Percentiles rank a stretch among this genome's conserved stretches.
phyloP scores from a whole-genome alignment of 2,888 invertebrate species.

The Hedya salicella region DNA sequence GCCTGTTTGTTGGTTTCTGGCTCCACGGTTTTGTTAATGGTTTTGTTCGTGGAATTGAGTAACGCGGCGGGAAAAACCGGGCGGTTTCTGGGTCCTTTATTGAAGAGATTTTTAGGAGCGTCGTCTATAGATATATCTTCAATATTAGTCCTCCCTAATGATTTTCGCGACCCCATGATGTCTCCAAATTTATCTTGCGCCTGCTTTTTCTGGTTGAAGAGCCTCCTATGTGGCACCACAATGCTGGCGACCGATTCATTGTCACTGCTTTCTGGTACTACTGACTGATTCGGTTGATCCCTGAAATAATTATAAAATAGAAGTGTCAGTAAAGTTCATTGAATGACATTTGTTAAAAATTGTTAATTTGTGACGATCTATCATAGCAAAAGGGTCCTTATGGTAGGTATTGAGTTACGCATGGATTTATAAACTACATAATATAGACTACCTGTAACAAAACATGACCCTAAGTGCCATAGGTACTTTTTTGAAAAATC shows the following conservation, averaged over 20 bases:
- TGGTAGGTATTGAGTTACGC: too few species aligned
- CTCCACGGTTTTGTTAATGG: slow-evolving; percentile 64
- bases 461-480: too few species aligned
- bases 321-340: neutral
- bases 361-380: too few species aligned
- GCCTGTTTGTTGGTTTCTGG: slow-evolving; percentile 55
- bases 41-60: slow-evolving; percentile 66
- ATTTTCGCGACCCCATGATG: slow-evolving; percentile 60
- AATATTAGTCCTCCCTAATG: slow-evolving; percentile 57
- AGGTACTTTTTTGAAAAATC: too few species aligned
- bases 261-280: slow-evolving; percentile 73
- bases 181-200: slow-evolving; percentile 60
- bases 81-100: slow-evolving; percentile 55
- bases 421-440: too few species aligned
- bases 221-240: slow-evolving; percentile 68
- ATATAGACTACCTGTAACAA: too few species aligned
- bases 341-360: too few species aligned
- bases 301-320: slow-evolving; percentile 49
- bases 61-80: slow-evolving; percentile 67
- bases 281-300: slow-evolving; percentile 62
- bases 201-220: slow-evolving; percentile 68
- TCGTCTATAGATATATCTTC: slow-evolving; percentile 55
- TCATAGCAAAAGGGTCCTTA: too few species aligned
- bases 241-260: slow-evolving; percentile 75
- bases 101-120: slow-evolving; percentile 64